Base-by-base conservation (phyloP, 1,140 invertebrate species). In the Platyscapa corneri region DNA sequence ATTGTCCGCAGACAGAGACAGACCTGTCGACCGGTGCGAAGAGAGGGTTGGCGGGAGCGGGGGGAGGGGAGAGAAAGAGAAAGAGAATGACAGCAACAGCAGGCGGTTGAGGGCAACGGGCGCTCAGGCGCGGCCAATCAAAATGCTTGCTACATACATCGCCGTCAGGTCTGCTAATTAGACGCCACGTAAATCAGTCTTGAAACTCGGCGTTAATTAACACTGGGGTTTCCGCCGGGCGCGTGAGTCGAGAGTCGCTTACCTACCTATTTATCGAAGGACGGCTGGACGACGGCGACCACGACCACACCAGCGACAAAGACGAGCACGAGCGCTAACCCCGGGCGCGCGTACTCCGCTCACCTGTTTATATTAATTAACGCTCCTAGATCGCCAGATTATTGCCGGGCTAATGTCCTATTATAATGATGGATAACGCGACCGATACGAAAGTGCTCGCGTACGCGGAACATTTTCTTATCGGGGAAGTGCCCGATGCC, bases 141-240 rank as follows among this genome's bases (percentile, higher is more conserved):
- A 93, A 93, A 93, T 93, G 91, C 91, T 91, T 92, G 92, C 90
- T 92, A 91, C 90, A 92, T 92, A 83, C 85, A 86, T 83, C 91
- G 90, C 90, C 91, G 91, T 92, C 92, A 93, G 91, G 89, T 89
- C 88, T 88, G 90, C 92, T 93, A 93, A 93, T 93, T 93, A 93
- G 92, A 93, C 92, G 92, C 92, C 92, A 93, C 92, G 92, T 93
- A 93, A 92, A 93, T 93, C 92, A 93, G 92, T 92, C 90, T 91
- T 92, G 92, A 92, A 93, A 92, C 91, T 92, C 90, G 91, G 91
- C 91, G 92, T 92, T 93, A 93, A 93, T 93, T 93, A 93, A 93
- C 92, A 92, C 91, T 89, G 91, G 90, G 88, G 65, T 83, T 86
- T 86, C 80, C 85, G 81, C 16, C 46, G 49, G 27, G 67, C 84